These are phyloP conservation scores for Pelobates cultripes DNA, from an alignment of 2,797 vertebrate genomes.

Conservation along the genomic window DNA sequence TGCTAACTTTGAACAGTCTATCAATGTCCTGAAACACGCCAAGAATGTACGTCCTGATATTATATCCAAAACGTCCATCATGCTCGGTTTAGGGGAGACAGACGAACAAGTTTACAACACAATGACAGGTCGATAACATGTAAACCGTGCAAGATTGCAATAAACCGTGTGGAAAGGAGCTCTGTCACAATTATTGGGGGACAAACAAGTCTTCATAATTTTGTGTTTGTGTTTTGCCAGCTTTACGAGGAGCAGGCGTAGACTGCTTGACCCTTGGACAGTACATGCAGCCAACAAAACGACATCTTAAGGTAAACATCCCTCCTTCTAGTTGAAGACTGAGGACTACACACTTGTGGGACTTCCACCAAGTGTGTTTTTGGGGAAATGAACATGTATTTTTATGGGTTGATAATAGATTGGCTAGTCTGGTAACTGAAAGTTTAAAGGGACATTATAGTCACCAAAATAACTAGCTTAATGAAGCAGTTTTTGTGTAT, in stretches of 20 bases:
- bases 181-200: no score
- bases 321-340: neutral
- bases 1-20: slow-evolving; percentile 89
- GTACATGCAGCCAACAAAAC: slow-evolving; percentile 98
- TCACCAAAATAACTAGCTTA: no score
- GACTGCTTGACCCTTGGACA: slow-evolving; percentile 96
- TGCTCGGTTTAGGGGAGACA: slow-evolving; percentile 92
- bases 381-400: no score
- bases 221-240: slow-evolving; percentile 54
- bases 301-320: slow-evolving; percentile 89
- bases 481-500: no score
- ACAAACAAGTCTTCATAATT: neutral
- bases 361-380: no score
- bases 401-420: no score
- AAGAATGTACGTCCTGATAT: slow-evolving; percentile 80
- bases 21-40: slow-evolving; percentile 84
- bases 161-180: no score
- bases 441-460: no score
- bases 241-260: slow-evolving; percentile 83
- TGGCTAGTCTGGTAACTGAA: no score
- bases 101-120: slow-evolving; percentile 82
- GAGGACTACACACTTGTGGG: no score
- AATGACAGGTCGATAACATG: slow-evolving; percentile 76
- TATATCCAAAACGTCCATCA: slow-evolving; percentile 94
- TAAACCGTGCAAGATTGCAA: neutral